These are phyloP conservation scores for Ganaspis brasiliensis DNA, from an alignment of 2,888 invertebrate species.

Conservation along the genomic window DNA sequence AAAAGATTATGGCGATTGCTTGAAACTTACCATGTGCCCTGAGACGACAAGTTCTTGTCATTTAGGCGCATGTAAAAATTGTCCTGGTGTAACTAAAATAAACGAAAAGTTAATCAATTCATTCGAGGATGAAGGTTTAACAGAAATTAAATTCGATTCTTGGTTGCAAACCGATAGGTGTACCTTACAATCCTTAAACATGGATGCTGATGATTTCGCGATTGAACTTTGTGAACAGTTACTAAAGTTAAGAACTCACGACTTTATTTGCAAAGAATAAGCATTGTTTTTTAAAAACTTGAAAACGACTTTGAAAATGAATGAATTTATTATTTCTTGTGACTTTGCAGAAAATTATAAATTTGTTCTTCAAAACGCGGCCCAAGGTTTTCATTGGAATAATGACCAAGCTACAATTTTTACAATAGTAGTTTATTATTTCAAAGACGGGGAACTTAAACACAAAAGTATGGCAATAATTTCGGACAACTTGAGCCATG, in stretches of 20 bases:
- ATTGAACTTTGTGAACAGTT: constrained; percentile 4
- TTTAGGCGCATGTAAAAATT: constrained; percentile 45
- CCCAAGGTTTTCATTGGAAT: constrained; percentile 32
- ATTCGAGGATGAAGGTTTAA: constrained; percentile 37
- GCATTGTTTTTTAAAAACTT: constrained; percentile 11
- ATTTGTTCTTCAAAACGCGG: constrained; percentile 17
- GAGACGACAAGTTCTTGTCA: constrained; percentile 36
- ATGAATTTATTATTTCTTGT: constrained; percentile 7
- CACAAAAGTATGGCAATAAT: constrained; percentile 16
- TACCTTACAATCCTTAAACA: constrained; percentile 41
- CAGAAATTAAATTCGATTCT: constrained; percentile 45
- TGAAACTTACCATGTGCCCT: neutral
- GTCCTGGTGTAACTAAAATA: constrained; percentile 34
- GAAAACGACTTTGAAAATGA: neutral
- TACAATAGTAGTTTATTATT: neutral
- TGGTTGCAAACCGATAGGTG: constrained; percentile 47
- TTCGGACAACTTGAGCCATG: constrained; percentile 8
- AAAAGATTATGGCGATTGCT: neutral
- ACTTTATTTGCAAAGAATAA: neutral
- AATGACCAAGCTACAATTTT: constrained; percentile 36
- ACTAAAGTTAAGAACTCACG: constrained; percentile 7
- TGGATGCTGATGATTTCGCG: constrained; percentile 14
- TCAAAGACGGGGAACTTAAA: neutral
- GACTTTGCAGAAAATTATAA: constrained; percentile 21
- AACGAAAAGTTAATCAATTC: neutral